phyloP scores from a whole-genome alignment of 2,797 vertebrate genomes.

The Rhinogobio ventralis region DNA sequence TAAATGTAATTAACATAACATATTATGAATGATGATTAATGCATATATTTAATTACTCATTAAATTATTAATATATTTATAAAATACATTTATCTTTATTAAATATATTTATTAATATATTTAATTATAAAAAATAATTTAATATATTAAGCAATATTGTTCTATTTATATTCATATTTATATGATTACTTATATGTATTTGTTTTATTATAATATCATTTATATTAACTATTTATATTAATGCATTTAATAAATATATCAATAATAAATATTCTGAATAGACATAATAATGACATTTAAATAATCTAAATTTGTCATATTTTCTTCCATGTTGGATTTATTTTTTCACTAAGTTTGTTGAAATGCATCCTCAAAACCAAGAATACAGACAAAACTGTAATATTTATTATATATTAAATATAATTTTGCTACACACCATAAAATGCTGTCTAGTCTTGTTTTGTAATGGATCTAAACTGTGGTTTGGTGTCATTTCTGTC shows the following conservation, averaged over 20 bases:
- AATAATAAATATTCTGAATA: not conserved
- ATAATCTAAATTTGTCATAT: not conserved
- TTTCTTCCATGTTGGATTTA: not conserved
- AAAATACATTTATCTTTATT: too few relatives aligned
- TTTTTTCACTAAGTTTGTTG: not conserved
- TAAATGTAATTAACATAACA: not conserved
- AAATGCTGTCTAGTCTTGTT: not conserved
- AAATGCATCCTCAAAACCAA: not conserved
- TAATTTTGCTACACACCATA: not conserved
- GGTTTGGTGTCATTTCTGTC: not conserved
- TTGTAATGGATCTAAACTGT: constrained; percentile 2
- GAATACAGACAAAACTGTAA: not conserved
- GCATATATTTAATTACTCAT: not conserved
- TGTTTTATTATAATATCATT: not conserved
- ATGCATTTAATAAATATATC: not conserved
- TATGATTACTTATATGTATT: too few relatives aligned
- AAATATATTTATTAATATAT: too few relatives aligned
- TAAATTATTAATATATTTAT: not conserved
- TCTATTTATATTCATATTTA: too few relatives aligned
- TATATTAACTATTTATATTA: not conserved
- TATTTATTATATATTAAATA: not conserved
- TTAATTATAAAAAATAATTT: fast-evolving
- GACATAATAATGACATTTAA: not conserved
- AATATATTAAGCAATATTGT: too few relatives aligned
- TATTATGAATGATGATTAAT: not conserved